Percentiles rank a stretch among this genome's conserved stretches.
Conservation (phyloP, 2,113 vertebrate species). For the Pangasianodon gigas region DNA sequence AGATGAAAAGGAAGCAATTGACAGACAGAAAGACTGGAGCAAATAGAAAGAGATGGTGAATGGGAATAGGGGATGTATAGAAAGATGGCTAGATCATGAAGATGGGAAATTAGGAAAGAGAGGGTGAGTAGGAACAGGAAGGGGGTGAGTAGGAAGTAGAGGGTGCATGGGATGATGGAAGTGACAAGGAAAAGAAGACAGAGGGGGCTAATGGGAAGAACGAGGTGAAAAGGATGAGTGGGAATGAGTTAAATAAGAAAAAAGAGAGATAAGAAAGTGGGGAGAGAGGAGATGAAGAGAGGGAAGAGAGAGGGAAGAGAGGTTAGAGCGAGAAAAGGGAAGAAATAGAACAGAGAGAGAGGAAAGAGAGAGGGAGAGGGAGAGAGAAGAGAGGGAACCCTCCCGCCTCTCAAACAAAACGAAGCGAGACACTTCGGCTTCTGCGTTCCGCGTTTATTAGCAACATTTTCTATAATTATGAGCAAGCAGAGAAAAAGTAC, state of each 20-base stretch:
- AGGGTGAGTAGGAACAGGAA: background rate
- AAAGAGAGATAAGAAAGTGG: background rate
- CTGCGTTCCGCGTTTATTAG: conserved; percentile 90
- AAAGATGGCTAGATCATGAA: background rate
- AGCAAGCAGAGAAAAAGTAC: conserved; percentile 91
- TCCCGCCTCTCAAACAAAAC: conserved; percentile 56
- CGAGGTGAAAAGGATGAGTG: too few species aligned
- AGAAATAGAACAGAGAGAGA: background rate
- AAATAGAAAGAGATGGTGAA: too few species aligned
- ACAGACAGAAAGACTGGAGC: too few species aligned
- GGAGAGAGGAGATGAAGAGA: background rate
- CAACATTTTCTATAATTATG: conserved; percentile 79
- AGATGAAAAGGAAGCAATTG: too few species aligned
- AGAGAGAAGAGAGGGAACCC: background rate
- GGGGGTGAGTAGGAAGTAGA: background rate
- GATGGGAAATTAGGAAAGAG: background rate
- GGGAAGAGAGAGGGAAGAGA: background rate
- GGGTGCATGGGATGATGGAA: background rate
- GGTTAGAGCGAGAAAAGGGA: background rate
- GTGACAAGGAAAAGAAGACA: background rate
- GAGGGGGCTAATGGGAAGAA: background rate
- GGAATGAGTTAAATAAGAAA: background rate
- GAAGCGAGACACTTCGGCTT: conserved; percentile 75
- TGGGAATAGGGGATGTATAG: too few species aligned
- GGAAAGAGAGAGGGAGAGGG: background rate